These are phyloP conservation scores for Araneus ventricosus DNA, from an alignment of 1,140 invertebrate genomes.

Conservation along the genomic window DNA sequence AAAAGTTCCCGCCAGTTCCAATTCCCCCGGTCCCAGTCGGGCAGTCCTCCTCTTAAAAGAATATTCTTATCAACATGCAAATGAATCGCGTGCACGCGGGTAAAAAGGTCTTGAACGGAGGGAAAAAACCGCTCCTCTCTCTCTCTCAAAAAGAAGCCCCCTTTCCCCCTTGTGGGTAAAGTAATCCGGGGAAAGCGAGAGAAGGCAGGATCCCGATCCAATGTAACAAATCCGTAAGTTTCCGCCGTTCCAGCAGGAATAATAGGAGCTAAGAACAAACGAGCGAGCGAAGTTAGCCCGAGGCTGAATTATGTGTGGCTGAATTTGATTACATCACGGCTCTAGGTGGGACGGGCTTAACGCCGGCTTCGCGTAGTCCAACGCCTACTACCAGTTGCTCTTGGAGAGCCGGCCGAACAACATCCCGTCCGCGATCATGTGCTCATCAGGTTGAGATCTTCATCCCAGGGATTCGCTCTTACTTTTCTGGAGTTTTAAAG, in stretches of 20 bases:
- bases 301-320: constrained; percentile 71
- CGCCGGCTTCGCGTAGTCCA: constrained; percentile 38
- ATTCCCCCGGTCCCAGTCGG: not conserved
- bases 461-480: not conserved
- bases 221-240: constrained; percentile 62
- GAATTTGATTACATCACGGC: constrained; percentile 72
- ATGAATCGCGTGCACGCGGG: constrained; percentile 36
- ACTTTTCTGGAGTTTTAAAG: constrained; percentile 1
- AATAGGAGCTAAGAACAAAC: constrained; percentile 64
- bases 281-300: constrained; percentile 58
- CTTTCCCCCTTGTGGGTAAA: not conserved
- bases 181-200: not conserved
- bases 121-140: not conserved
- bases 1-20: not conserved
- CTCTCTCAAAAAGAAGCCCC: constrained; percentile 6
- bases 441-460: constrained; percentile 13
- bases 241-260: constrained; percentile 49
- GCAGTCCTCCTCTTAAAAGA: constrained; percentile 8
- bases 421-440: constrained; percentile 54
- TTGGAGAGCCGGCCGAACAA: constrained; percentile 44
- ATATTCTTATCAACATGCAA: constrained; percentile 59
- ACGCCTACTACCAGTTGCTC: constrained; percentile 73
- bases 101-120: not conserved
- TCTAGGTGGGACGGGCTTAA: constrained; percentile 52
- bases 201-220: constrained; percentile 27